Evolutionary conservation across 1,140 invertebrate genomes (phyloP).

Genomic region (Aphelinus atriplicis): DNA sequence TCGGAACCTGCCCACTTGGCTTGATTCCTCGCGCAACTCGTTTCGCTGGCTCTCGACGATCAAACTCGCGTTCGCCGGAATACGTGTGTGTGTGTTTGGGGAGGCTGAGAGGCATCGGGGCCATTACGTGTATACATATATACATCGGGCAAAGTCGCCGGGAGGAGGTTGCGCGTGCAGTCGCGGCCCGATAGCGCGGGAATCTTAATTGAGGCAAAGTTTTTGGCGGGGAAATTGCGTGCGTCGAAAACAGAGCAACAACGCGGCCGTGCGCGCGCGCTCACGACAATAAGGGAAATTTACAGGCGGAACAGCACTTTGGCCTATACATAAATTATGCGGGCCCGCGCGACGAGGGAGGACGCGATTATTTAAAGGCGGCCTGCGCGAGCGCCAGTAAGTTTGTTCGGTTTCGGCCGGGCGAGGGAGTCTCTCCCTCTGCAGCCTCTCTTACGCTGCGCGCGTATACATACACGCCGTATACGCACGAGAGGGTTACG

Average conservation of each 20-base stretch:
- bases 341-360: not conserved
- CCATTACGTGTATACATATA: no score
- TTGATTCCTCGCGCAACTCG: no score
- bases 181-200: constrained; percentile 23
- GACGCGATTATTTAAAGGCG: constrained; percentile 27
- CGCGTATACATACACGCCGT: not conserved
- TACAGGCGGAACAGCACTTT: constrained; percentile 30
- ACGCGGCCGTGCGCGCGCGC: not conserved
- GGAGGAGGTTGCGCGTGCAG: no score
- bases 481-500: not conserved
- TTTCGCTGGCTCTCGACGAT: no score
- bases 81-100: no score
- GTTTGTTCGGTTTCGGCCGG: constrained; percentile 9
- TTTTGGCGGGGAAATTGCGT: constrained; percentile 36
- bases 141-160: no score
- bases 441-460: not conserved
- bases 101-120: no score
- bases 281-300: constrained; percentile 39
- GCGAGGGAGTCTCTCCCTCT: no score
- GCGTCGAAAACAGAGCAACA: constrained; percentile 24
- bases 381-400: constrained; percentile 1
- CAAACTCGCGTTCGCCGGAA: no score
- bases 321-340: constrained; percentile 36
- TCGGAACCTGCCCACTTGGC: no score
- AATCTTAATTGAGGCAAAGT: constrained; percentile 42